Evolutionary conservation across 2,113 vertebrate species (phyloP).

Genomic region (Tachysurus fulvidraco): DNA sequence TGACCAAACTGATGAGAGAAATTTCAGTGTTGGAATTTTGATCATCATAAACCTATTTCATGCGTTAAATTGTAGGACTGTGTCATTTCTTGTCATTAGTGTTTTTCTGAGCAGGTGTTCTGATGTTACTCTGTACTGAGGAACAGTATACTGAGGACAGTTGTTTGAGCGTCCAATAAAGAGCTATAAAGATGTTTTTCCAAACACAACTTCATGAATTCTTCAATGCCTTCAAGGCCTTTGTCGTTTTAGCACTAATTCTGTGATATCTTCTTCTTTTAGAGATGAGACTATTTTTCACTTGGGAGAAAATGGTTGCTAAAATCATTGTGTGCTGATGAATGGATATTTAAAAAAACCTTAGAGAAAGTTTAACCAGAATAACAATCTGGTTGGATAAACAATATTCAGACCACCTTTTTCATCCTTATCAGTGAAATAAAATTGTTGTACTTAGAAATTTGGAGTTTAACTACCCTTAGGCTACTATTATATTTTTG

Average conservation of each 20-base stretch:
- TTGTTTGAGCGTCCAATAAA: background rate
- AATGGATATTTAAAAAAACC: background rate
- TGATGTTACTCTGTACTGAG: background rate
- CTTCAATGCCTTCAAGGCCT: background rate
- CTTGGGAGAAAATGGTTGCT: background rate
- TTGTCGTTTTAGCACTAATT: background rate
- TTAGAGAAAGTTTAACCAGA: background rate
- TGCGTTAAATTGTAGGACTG: background rate
- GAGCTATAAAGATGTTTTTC: background rate
- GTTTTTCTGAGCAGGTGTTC: background rate
- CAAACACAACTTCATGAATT: background rate
- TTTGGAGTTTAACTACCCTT: background rate
- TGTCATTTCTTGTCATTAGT: background rate
- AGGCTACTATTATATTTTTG: background rate
- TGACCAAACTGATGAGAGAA: conserved; percentile 20
- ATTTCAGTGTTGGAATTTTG: background rate
- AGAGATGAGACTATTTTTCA: background rate
- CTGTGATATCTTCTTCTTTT: background rate
- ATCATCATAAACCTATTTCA: conserved; percentile 4
- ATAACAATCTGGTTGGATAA: background rate
- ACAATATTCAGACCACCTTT: background rate
- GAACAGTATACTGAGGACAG: background rate
- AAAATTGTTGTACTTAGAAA: background rate
- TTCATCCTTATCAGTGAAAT: background rate
- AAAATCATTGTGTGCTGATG: background rate